Base-by-base conservation (phyloP, 92 coral and sea anemone genomes). In the Epizoanthus illoricatus region DNA sequence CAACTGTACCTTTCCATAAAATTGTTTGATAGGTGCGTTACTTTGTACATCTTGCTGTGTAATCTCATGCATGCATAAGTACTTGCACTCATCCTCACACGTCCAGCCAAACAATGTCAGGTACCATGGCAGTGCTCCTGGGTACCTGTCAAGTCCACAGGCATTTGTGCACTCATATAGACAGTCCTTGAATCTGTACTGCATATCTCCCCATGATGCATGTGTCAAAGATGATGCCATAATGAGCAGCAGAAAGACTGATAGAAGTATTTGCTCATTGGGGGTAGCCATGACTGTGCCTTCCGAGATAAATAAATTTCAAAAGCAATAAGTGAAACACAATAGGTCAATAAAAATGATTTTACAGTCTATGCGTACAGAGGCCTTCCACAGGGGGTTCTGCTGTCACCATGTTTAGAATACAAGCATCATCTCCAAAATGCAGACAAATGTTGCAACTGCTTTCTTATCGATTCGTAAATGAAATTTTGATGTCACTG, bases 31-130 rank as follows among this genome's bases (percentile, higher is more conserved):
- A 47, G 68, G 71, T 75, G 81, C 75, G 7, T 86, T 86, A 16
- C 24, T 7, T 73, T 6, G 75, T 5, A 95, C 65, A 23, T 88
- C 92, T 17, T 62, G 54, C 12, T 81, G 86, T 5, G 98, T 95
- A 57, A 93, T 86, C 41, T 87, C 78, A 73, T 93, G 97, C 98
- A 95, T 95, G 71, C 98, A 95, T 5, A 76, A 87, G 63, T 95
- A 95, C 89, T 95, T 93, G 95, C 98, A 95, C 70, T 95, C 98
- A 87, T 95, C 98, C 4, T 61, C 36, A 69, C 98, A 95, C 20
- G 88, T 81, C 98, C 98, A 95, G 60, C 92, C 91, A 90, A 95
- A 93, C 24, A 91, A 13, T 24, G 81, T 75, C 70, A 95, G 80
- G 80, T 88, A 85, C 63, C 88, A 75, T 2, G 98, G 95, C 80